A percentile compares a stretch with the other conserved stretches of the same genome.
These are phyloP conservation scores for Coptodon rendalli DNA, from an alignment of 2,113 vertebrate genomes.

Conservation along the genomic window DNA sequence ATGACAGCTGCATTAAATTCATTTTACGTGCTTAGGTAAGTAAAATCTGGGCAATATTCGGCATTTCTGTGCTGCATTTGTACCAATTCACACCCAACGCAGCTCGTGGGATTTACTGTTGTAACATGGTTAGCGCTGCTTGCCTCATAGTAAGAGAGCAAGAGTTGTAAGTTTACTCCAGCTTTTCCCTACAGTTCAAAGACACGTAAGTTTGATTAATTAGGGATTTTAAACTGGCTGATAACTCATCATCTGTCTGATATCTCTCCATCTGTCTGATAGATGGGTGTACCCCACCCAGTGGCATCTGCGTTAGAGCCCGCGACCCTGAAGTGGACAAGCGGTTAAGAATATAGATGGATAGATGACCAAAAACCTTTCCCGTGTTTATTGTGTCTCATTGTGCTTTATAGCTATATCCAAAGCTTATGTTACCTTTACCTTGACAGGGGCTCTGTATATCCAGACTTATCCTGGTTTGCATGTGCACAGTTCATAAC, in stretches of 20 bases:
- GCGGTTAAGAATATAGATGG: background rate
- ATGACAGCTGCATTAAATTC: background rate
- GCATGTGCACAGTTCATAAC: background rate
- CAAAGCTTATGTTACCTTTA: background rate
- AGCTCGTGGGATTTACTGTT: background rate
- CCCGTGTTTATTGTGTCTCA: background rate
- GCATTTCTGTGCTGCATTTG: background rate
- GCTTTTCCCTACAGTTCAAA: background rate
- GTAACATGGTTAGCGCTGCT: background rate
- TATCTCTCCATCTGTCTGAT: background rate
- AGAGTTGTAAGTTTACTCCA: background rate
- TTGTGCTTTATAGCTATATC: background rate
- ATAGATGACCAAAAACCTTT: background rate
- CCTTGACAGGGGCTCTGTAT: background rate
- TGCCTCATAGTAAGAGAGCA: background rate
- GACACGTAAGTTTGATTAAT: background rate
- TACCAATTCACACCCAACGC: background rate
- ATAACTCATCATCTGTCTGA: background rate
- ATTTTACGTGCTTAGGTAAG: background rate
- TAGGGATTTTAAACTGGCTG: background rate
- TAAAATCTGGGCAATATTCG: background rate
- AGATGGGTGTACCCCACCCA: background rate
- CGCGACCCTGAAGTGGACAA: background rate
- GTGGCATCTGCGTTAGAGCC: background rate
- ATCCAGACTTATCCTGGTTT: background rate